phyloP scores from a whole-genome alignment of 2,888 invertebrate genomes.

The Pyrocoelia pectoralis region DNA sequence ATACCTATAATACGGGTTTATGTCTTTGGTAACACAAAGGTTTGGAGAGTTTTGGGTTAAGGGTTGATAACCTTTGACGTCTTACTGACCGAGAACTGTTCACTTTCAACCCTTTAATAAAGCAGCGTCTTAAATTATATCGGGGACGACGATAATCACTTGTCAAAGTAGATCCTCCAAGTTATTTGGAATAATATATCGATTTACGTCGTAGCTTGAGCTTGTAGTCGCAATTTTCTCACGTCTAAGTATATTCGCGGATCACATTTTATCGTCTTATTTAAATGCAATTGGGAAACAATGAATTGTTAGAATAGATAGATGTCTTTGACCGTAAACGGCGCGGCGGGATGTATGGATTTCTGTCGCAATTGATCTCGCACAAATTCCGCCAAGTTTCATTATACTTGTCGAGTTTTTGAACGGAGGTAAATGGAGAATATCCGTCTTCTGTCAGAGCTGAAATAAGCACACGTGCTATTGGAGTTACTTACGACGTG shows the following conservation, averaged over 20 bases:
- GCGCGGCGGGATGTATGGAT: constrained; percentile 26
- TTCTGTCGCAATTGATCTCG: constrained; percentile 34
- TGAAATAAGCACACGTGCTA: constrained; percentile 34
- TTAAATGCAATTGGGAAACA: constrained; percentile 11
- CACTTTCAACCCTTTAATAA: constrained; percentile 22
- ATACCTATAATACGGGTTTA: constrained; percentile 12
- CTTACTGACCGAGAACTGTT: constrained; percentile 23
- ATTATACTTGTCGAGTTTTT: constrained; percentile 41
- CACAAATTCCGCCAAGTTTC: constrained; percentile 40
- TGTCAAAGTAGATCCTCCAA: neutral
- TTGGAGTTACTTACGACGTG: constrained; percentile 37
- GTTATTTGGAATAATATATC: constrained; percentile 11
- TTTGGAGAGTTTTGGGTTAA: constrained; percentile 6
- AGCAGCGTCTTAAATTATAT: constrained; percentile 13
- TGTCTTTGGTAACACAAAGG: constrained; percentile 2
- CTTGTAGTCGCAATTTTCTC: constrained; percentile 4
- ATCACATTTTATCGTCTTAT: constrained; percentile 5
- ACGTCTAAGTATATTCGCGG: constrained; percentile 5
- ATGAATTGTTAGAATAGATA: constrained; percentile 10
- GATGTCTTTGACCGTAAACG: constrained; percentile 17
- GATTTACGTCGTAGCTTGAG: neutral
- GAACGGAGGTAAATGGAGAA: constrained; percentile 40
- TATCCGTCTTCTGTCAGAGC: constrained; percentile 39
- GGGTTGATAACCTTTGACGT: constrained; percentile 25
- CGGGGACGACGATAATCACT: neutral